Evolutionary conservation across 2,888 invertebrate species (phyloP).

Genomic region (Pollenia griseotomentosa): DNA sequence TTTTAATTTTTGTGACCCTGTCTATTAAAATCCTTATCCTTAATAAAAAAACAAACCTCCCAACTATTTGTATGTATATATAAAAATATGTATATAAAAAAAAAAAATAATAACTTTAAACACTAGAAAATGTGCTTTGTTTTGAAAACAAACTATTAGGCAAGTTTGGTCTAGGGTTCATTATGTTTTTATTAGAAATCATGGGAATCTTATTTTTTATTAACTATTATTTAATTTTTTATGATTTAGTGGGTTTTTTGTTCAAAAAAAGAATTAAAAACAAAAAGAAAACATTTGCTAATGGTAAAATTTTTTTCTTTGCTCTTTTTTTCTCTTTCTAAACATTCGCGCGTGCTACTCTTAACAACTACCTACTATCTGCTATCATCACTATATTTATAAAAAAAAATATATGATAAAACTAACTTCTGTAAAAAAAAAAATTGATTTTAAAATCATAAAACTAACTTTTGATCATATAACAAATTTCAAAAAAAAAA

Average conservation of each 20-base stretch:
- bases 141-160: constrained; percentile 47
- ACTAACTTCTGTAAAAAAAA: constrained; percentile 72
- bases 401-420: constrained; percentile 53
- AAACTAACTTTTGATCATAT: constrained; percentile 83
- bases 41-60: constrained; percentile 68
- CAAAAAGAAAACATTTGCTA: constrained; percentile 73
- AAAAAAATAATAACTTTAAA: constrained; percentile 68
- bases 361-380: constrained; percentile 69
- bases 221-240: constrained; percentile 47
- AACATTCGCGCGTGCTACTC: constrained; percentile 78
- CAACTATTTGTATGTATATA: constrained; percentile 78
- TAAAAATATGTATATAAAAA: constrained; percentile 78
- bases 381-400: constrained; percentile 68
- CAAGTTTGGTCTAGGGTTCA: constrained; percentile 62
- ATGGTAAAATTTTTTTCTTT: constrained; percentile 75
- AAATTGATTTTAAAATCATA: constrained; percentile 64
- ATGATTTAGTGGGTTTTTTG: constrained; percentile 31
- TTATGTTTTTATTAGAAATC: constrained; percentile 42
- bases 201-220: constrained; percentile 50
- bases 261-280: constrained; percentile 47
- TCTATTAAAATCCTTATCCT: constrained; percentile 78
- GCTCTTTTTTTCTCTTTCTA: constrained; percentile 78
- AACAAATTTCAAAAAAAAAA: constrained; percentile 49
- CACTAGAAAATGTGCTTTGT: constrained; percentile 70
- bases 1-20: constrained; percentile 82